phyloP scores from a whole-genome alignment of 2,888 invertebrate species.

The Prosapia bicincta region DNA sequence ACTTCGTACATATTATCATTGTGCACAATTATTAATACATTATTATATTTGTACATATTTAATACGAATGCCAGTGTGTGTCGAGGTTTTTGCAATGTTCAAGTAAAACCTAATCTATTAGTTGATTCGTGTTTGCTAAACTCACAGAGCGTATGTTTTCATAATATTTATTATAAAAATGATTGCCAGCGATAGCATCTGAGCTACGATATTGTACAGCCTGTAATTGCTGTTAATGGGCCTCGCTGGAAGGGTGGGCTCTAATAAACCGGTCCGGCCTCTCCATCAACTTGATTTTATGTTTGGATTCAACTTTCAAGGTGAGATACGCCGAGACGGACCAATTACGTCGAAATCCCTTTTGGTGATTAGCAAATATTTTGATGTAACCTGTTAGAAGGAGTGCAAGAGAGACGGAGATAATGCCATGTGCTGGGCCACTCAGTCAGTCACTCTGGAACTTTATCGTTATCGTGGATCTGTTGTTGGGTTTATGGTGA shows the following conservation, averaged over 20 bases:
- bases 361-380: constrained; percentile 24
- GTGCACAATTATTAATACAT: no score
- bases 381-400: constrained; percentile 15
- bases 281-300: not conserved
- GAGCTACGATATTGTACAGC: not conserved
- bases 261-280: not conserved
- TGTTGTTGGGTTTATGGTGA: constrained; percentile 29
- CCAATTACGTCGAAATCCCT: constrained; percentile 2
- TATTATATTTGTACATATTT: no score
- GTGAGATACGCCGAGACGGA: not conserved
- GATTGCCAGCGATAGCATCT: not conserved
- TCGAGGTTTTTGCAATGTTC: no score
- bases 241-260: not conserved
- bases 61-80: no score
- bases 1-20: no score
- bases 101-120: no score
- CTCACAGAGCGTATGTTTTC: not conserved
- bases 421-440: not conserved
- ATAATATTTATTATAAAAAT: not conserved
- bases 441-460: constrained; percentile 11
- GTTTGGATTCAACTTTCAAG: not conserved
- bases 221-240: not conserved
- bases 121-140: not conserved
- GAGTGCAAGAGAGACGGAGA: not conserved
- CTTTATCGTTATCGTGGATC: constrained; percentile 29